phyloP scores from a whole-genome alignment of 2,797 vertebrate genomes.

The Nyctibius grandis region DNA sequence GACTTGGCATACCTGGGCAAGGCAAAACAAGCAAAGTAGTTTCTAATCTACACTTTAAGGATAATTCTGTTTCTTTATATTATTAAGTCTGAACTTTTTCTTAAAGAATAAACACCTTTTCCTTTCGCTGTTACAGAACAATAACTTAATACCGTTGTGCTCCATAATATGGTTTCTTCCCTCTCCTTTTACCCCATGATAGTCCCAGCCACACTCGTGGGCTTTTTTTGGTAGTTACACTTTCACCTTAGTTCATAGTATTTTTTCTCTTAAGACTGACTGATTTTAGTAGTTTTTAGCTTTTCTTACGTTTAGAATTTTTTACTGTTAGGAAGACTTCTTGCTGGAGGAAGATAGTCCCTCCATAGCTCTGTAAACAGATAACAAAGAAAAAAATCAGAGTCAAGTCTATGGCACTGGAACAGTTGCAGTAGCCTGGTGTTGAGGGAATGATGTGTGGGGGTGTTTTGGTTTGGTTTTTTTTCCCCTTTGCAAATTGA shows the following conservation, averaged over 20 bases:
- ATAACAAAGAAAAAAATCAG: neutral
- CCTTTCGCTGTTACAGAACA: neutral
- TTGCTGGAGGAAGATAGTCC: neutral
- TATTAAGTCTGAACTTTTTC: neutral
- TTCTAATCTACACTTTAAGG: neutral
- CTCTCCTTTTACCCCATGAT: neutral
- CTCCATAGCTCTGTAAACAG: neutral
- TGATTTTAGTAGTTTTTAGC: neutral
- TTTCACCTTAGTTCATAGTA: neutral
- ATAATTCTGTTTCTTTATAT: neutral
- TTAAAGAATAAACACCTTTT: neutral
- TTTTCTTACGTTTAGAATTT: neutral
- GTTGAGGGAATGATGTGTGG: neutral
- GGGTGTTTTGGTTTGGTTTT: accelerated
- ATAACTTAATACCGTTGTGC: neutral
- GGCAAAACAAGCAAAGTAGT: neutral
- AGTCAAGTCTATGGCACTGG: neutral
- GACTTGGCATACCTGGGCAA: neutral
- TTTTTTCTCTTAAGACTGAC: neutral
- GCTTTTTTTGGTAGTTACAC: neutral
- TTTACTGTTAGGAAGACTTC: neutral
- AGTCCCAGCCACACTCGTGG: neutral
- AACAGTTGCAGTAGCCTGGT: neutral
- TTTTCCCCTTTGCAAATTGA: neutral
- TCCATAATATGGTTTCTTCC: neutral